phyloP scores from a whole-genome alignment of 2,888 invertebrate species.

The Augochlorella aurata region DNA sequence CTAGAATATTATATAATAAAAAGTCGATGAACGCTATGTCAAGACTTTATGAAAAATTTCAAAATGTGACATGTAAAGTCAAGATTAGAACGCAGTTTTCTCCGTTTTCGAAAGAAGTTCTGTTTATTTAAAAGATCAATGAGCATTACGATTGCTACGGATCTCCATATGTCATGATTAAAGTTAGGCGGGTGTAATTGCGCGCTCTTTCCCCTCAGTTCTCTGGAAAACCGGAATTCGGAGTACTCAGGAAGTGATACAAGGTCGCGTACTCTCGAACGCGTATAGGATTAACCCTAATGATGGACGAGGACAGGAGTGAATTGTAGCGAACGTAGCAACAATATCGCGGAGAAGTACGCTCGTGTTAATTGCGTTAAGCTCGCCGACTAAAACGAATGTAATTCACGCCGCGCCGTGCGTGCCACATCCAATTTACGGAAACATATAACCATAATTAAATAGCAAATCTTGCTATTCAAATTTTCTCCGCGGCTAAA shows the following conservation, averaged over 20 bases:
- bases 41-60: too few relatives aligned
- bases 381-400: constrained; percentile 29
- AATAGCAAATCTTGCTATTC: neutral
- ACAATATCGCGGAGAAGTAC: constrained; percentile 34
- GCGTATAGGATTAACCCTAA: constrained; percentile 53
- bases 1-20: too few relatives aligned
- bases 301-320: constrained; percentile 45
- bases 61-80: too few relatives aligned
- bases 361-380: constrained; percentile 50
- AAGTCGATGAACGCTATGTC: too few relatives aligned
- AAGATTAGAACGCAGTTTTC: too few relatives aligned
- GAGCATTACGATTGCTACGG: neutral
- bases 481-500: neutral
- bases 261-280: constrained; percentile 53
- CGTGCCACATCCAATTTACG: neutral
- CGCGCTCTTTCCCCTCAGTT: constrained; percentile 23
- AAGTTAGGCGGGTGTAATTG: constrained; percentile 17
- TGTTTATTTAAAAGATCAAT: neutral
- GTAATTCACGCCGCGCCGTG: constrained; percentile 18
- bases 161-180: constrained; percentile 7
- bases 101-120: too few relatives aligned
- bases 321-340: constrained; percentile 45
- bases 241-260: constrained; percentile 50
- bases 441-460: neutral
- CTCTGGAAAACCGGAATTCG: constrained; percentile 34